Conservation (phyloP, 2,888 invertebrate species). For the Holacanthella duospinosa region DNA sequence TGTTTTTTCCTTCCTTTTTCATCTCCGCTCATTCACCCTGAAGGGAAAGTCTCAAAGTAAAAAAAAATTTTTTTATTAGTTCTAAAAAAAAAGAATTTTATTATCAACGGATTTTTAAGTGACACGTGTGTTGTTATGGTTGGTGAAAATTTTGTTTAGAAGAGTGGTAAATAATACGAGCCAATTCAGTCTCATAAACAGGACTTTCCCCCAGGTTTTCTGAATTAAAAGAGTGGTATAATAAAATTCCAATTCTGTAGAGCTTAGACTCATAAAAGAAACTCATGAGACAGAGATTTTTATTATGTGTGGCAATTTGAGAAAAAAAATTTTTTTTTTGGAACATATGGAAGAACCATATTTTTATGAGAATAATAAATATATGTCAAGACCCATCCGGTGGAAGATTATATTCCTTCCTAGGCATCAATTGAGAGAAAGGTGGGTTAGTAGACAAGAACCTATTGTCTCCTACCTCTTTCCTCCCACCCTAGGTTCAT, state of each 20-base stretch:
- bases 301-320: slow-evolving; percentile 3
- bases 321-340: too few relatives aligned
- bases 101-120: not conserved
- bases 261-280: not conserved
- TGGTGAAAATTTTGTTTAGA: not conserved
- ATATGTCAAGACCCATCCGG: not conserved
- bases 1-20: too few relatives aligned
- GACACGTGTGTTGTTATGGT: not conserved
- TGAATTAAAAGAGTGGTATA: not conserved
- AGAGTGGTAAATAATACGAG: not conserved
- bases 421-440: not conserved
- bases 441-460: too few relatives aligned
- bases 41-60: too few relatives aligned
- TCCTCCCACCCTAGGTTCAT: not conserved
- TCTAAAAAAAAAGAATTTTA: not conserved
- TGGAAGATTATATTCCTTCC: too few relatives aligned
- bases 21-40: too few relatives aligned
- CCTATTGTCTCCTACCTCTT: too few relatives aligned
- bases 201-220: not conserved
- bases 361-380: slow-evolving; percentile 6
- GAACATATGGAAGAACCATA: not conserved
- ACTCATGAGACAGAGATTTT: not conserved
- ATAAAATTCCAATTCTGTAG: not conserved
- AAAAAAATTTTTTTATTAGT: not conserved
- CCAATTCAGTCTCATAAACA: not conserved